Base-by-base conservation (phyloP, 2,113 vertebrate genomes). In the Heterotis niloticus region DNA sequence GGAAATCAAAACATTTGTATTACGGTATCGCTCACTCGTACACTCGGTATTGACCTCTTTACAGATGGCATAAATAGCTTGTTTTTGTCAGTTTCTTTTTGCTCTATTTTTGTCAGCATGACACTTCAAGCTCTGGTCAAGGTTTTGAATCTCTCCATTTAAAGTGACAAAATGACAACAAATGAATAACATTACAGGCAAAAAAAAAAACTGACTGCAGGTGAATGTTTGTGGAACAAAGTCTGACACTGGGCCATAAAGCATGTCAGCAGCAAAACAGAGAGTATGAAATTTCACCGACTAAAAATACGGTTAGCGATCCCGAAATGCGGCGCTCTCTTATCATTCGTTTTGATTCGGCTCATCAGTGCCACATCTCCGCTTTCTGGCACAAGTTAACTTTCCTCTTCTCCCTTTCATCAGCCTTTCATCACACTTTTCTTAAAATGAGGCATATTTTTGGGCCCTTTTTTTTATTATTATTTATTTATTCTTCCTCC, bases 71-170 rank as follows among this genome's bases (percentile, higher is more conserved):
- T 65, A 44, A 79, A 44, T 73, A 65, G 84, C 80, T 5, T 83
- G 87, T 82, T 80, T 90, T 81, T 64, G 51, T 72, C 78, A 79
- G 29, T 60, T 54, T 60, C 78, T 57, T 64, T 64, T 65, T 64
- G 69, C 60, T 65, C 52, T 65, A 74, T 79, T 79, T 79, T 64
- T 12, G 20, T 79, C 57, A 20, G 52, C 34, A 23, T 1, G 29
- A n/a, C 14, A 12, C 34, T 44, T 56, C n/a, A 28, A 64, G 34
- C 59, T 60, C 29, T 66, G 62, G 70, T 74, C 62, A 74, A 34
- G 71, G 34, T 59, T 79, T 66, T 72, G 70, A 64, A 79, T 64
- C 78, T 65, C 57, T 66, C 24, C 24, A 64, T 75, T 74, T 75
- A 56, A 75, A 66, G 24, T 75, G 78, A 80, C 71, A 79, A 79